Base-by-base conservation (phyloP, 1,140 invertebrate genomes). In the Armadillidium nasatum region DNA sequence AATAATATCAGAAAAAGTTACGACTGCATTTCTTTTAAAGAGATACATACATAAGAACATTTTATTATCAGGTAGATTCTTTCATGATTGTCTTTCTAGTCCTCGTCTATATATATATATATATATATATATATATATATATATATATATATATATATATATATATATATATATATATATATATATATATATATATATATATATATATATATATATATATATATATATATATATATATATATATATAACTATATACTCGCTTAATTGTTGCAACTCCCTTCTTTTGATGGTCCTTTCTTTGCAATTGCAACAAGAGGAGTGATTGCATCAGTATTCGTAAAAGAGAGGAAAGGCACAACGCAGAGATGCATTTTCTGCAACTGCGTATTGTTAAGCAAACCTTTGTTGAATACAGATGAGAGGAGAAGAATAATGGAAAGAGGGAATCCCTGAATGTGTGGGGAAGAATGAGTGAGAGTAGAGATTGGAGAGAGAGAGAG, bases 251-350 rank as follows among this genome's bases (percentile, higher is more conserved):
- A n/a, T n/a, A n/a, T n/a, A n/a, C n/a, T n/a, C 9, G 46, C 15
- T 50, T 50, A 10, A 50, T 60, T 15, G 19, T 60, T 60, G 11
- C 1, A 7, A 4, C 11, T 7, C 7, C 7, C 50, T 19, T 60
- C 11, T 60, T 13, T 13, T 60, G 50, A 60, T 60, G 50, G 11
- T 60, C 50, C 50, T 60, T 60, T 60, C 50, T 60, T 60, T 60
- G 50, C 11, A 60, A 60, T 19, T 60, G 50, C 50, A 60, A 60
- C 50, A 60, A 60, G 50, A 60, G 50, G 19, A 60, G 19, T 60
- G 50, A 60, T 60, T 60, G 46, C 50, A 60, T 60, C 50, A 60
- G 50, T 60, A 60, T 60, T 60, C 50, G 11, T 60, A 60, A 60
- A 60, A 60, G 50, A 60, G 50, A 19, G 19, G 50, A 19, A 60